A percentile compares a stretch with the other conserved stretches of the same genome.
These are phyloP conservation scores for Athalia rosae DNA, from an alignment of 2,888 invertebrate species.

Conservation along the genomic window DNA sequence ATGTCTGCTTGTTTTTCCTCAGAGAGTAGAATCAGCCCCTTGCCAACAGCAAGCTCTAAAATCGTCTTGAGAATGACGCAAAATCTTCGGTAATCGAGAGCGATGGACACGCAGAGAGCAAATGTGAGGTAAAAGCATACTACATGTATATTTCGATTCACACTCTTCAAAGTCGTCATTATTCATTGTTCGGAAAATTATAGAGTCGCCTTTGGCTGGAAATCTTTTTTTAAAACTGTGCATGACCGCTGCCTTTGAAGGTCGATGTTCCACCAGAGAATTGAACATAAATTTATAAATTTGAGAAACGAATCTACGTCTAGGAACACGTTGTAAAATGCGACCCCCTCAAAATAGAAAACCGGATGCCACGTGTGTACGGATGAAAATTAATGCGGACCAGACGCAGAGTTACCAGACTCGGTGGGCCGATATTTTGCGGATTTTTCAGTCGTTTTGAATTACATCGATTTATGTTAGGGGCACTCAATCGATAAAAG, in stretches of 20 bases:
- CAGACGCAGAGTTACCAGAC: not conserved
- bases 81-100: conserved; percentile 63
- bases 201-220: not conserved
- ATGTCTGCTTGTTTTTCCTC: conserved; percentile 39
- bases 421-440: not conserved
- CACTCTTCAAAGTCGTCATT: conserved; percentile 11
- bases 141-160: not conserved
- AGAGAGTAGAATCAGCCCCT: conserved; percentile 48
- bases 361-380: conserved; percentile 1
- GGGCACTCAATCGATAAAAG: no score
- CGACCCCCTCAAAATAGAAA: not conserved
- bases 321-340: not conserved
- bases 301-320: not conserved
- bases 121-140: conserved; percentile 22
- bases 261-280: no score
- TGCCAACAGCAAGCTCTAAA: conserved; percentile 71
- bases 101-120: conserved; percentile 35
- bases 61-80: conserved; percentile 71
- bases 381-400: not conserved
- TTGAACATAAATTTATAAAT: not conserved
- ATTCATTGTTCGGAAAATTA: conserved; percentile 1
- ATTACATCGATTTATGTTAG: no score
- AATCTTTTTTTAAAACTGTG: not conserved
- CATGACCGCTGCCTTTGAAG: no score
- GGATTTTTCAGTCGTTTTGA: not conserved